A percentile compares a stretch with the other conserved stretches of the same genome.
phyloP scores from a whole-genome alignment of 30 jellyfish, hydroid and myxozoan genomes.

The Calvadosia cruxmelitensis region DNA sequence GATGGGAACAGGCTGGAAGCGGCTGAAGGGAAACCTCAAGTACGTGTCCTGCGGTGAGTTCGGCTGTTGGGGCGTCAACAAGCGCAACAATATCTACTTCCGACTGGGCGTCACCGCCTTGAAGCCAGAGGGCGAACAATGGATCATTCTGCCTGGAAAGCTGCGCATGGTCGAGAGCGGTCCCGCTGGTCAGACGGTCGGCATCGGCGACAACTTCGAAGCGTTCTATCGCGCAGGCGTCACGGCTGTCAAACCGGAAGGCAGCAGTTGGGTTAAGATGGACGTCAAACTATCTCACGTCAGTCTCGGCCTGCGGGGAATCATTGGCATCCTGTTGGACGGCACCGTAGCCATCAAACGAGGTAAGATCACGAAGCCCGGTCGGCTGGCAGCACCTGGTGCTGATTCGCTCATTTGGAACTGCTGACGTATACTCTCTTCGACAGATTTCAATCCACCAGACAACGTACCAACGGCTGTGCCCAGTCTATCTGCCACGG shows the following conservation, averaged over 20 bases:
- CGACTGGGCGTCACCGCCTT: conserved; percentile 51
- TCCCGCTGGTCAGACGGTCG: conserved; percentile 68
- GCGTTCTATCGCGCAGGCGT: conserved; percentile 53
- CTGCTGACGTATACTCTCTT: neutral
- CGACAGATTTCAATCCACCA: neutral
- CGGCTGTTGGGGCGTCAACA: conserved; percentile 92
- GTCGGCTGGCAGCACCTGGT: neutral
- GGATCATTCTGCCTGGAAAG: conserved; percentile 77
- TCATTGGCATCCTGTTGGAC: conserved; percentile 71
- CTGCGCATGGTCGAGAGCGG: conserved; percentile 70
- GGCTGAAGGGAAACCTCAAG: conserved; percentile 58
- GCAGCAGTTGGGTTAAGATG: conserved; percentile 54
- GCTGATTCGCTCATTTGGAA: neutral
- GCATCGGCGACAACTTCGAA: conserved; percentile 49
- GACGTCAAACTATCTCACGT: conserved; percentile 70
- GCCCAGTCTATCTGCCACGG: conserved; percentile 9
- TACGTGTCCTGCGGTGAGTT: conserved; percentile 86
- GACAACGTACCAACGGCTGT: neutral
- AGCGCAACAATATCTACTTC: conserved; percentile 55
- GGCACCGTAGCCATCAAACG: conserved; percentile 72
- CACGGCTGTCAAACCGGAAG: conserved; percentile 68
- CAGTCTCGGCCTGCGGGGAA: conserved; percentile 72
- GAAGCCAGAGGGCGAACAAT: conserved; percentile 72
- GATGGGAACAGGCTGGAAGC: conserved; percentile 89
- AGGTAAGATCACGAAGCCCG: conserved; percentile 24